Evolutionary conservation across 2,888 invertebrate species (phyloP).

Genomic region (Drosophila neutralis): DNA sequence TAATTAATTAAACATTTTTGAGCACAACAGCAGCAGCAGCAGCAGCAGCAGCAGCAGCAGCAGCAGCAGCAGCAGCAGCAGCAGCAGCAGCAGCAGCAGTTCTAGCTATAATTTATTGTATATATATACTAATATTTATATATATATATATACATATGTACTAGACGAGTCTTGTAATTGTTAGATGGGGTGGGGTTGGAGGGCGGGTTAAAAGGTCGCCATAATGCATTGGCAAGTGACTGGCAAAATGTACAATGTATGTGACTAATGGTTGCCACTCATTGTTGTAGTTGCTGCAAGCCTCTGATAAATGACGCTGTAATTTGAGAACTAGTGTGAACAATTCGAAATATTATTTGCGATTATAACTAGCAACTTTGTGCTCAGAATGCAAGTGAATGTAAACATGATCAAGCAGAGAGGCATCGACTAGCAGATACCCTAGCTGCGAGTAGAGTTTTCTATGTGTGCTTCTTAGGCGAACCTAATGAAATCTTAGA

Average conservation of each 20-base stretch:
- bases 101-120: slow-evolving; percentile 70
- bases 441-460: background rate
- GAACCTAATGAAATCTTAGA: accelerated
- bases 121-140: slow-evolving; percentile 48
- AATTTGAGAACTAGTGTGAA: slow-evolving; percentile 17
- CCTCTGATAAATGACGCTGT: slow-evolving; percentile 10
- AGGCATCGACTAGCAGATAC: background rate
- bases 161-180: slow-evolving; percentile 65
- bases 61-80: slow-evolving; percentile 19
- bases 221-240: slow-evolving; percentile 62
- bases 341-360: slow-evolving; percentile 4
- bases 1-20: slow-evolving; percentile 81
- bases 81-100: slow-evolving; percentile 11
- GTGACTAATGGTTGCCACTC: slow-evolving; percentile 48
- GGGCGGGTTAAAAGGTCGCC: slow-evolving; percentile 46
- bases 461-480: background rate
- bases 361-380: background rate
- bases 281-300: background rate
- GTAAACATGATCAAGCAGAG: background rate
- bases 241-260: slow-evolving; percentile 47
- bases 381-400: background rate
- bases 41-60: no score
- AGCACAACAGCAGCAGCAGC: slow-evolving; percentile 41
- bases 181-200: slow-evolving; percentile 5
- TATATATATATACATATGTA: slow-evolving; percentile 4